Base-by-base conservation (phyloP, 1,140 invertebrate genomes). In the Hirudo medicinalis region DNA sequence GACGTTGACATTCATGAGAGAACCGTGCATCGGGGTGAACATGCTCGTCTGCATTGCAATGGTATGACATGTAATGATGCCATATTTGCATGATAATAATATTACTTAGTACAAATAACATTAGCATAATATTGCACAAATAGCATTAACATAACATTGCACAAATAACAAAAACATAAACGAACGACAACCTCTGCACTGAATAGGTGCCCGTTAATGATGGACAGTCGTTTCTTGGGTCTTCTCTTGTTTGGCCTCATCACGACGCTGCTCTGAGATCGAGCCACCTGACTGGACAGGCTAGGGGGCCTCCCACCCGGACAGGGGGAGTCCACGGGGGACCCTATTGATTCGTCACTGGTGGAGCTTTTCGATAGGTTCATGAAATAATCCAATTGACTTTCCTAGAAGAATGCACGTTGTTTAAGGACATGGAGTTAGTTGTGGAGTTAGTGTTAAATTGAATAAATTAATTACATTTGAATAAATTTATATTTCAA, bases 1-100 rank as follows among this genome's bases (percentile, higher is more conserved):
- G 0, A 91, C 88, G 87, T 88, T 91, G 0, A 92, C 90, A 74
- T 88, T 90, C 84, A 90, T 91, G 75, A 90, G 87, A 75, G 89
- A 91, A 22, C 90, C 90, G 77, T 89, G 86, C 0, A 90, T 89
- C 0, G 90, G 90, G 5, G 89, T 91, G 76, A 92, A 92, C 73
- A 91, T 89, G 78, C 89, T 90, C 0, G 90, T 92, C 83, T 82
- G 73, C 76, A 76, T 76, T 36, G 70, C 57, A 66, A 69, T 71
- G n/a, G 69, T 75, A 55, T 32, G 71, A 40, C 6, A 40, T 3
- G 69, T 17, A 66, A 70, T 22, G 4, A 40, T 11, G n/a, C 40
- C 4, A 8, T 15, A 15, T 4, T 60, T 4, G 27, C 15, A 6
- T 60, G 4, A 4, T 49, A 49, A 8, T 17, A 49, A 49, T 49